Evolutionary conservation across 2,888 invertebrate species (phyloP).

Genomic region (Schizaphis graminum): DNA sequence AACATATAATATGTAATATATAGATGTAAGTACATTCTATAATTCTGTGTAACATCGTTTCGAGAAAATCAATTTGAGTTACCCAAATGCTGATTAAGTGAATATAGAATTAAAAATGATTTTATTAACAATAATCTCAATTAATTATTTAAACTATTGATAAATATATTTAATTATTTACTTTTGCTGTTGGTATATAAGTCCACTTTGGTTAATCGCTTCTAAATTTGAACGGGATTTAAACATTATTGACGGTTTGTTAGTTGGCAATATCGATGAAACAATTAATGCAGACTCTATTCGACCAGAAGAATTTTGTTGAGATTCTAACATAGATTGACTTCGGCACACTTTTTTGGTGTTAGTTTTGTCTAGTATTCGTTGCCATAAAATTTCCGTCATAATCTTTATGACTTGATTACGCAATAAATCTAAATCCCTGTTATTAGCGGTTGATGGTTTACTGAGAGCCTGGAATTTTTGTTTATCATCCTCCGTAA

Average conservation of each 20-base stretch:
- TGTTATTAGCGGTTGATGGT: neutral
- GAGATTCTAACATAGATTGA: neutral
- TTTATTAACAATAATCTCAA: neutral
- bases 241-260: neutral
- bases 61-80: neutral
- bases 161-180: neutral
- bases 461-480: neutral
- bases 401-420: conserved; percentile 43
- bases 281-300: conserved; percentile 54
- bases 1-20: neutral
- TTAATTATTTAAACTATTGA: neutral
- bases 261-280: conserved; percentile 45
- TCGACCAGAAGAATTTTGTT: neutral
- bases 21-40: neutral
- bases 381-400: conserved; percentile 52
- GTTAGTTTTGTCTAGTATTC: conserved; percentile 15
- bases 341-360: neutral
- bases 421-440: neutral
- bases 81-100: neutral
- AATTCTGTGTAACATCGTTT: neutral
- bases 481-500: neutral
- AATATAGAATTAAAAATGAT: neutral
- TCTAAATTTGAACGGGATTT: conserved; percentile 34
- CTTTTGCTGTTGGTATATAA: neutral
- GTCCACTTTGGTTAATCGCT: neutral